Conservation (phyloP, 2,888 invertebrate species). For the Drosophila hamatofila region DNA sequence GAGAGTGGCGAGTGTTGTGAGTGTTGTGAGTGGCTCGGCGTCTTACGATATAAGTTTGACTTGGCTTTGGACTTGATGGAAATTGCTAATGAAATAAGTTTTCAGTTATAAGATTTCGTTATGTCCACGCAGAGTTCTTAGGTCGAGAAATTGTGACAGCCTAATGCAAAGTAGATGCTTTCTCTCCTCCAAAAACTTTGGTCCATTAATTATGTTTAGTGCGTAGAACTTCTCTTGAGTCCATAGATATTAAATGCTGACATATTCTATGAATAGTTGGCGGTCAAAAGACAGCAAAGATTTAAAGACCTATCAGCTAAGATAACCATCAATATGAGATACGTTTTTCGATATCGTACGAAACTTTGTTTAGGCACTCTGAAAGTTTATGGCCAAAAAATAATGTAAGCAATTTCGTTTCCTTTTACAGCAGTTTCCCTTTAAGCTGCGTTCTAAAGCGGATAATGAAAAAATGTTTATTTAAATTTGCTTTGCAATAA, state of each 20-base stretch:
- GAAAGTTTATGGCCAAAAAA: conserved; percentile 2
- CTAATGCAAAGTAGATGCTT: not conserved
- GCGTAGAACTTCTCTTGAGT: not conserved
- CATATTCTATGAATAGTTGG: not conserved
- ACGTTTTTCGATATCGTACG: not conserved
- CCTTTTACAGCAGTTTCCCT: not conserved
- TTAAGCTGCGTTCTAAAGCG: conserved; percentile 15
- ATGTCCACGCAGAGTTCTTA: conserved; percentile 9
- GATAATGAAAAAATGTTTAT: conserved; percentile 74
- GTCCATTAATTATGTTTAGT: conserved; percentile 60
- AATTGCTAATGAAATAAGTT: conserved; percentile 81
- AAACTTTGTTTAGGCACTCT: not conserved
- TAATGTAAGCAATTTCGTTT: conserved; percentile 10
- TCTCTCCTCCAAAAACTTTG: conserved; percentile 15
- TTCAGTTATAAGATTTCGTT: conserved; percentile 60
- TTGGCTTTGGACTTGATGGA: conserved; percentile 60
- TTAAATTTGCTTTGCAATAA: conserved; percentile 71
- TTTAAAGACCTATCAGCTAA: not conserved
- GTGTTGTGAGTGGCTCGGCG: conserved; percentile 6
- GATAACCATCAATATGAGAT: not conserved
- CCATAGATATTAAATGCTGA: not conserved
- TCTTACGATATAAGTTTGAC: conserved; percentile 29
- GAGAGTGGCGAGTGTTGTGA: not conserved
- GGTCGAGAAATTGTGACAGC: not conserved
- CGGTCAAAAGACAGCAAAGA: not conserved